Conservation (phyloP, 64 coral and sea anemone species). For the Cladopsammia gracilis region DNA sequence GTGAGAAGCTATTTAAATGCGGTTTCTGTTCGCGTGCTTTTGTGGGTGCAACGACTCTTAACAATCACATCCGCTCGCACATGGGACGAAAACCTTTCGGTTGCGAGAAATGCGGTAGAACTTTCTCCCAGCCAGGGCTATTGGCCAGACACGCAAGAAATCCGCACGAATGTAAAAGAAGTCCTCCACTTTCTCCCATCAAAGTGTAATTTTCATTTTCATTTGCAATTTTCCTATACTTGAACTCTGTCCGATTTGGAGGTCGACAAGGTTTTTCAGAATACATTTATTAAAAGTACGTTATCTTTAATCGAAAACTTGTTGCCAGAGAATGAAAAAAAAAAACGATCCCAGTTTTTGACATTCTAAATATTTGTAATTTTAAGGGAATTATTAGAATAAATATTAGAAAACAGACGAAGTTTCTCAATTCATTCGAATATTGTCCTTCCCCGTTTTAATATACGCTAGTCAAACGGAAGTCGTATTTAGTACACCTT, state of each 20-base stretch:
- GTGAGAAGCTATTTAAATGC: slow-evolving; percentile 64
- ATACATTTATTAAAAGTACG: not conserved
- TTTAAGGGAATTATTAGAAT: too few species aligned
- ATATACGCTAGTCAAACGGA: too few species aligned
- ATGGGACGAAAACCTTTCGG: slow-evolving; percentile 59
- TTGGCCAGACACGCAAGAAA: slow-evolving; percentile 41
- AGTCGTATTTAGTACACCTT: too few species aligned
- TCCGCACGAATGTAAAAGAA: slow-evolving; percentile 40
- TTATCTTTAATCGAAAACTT: too few species aligned
- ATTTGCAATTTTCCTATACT: not conserved
- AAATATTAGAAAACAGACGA: too few species aligned
- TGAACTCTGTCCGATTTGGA: not conserved
- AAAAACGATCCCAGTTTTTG: too few species aligned
- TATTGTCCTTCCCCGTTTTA: too few species aligned
- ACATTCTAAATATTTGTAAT: too few species aligned
- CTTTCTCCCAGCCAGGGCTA: slow-evolving; percentile 49
- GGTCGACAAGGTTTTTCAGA: not conserved
- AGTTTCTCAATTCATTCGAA: too few species aligned
- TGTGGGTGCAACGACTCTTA: slow-evolving; percentile 29
- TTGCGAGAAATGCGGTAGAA: slow-evolving; percentile 66
- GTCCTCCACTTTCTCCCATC: not conserved
- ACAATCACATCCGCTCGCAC: slow-evolving; percentile 57
- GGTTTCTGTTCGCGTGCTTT: slow-evolving; percentile 51
- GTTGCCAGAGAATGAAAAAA: too few species aligned
- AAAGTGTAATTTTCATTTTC: not conserved